Conservation (phyloP, 2,888 invertebrate species). For the Cyrtodaria siliqua region DNA sequence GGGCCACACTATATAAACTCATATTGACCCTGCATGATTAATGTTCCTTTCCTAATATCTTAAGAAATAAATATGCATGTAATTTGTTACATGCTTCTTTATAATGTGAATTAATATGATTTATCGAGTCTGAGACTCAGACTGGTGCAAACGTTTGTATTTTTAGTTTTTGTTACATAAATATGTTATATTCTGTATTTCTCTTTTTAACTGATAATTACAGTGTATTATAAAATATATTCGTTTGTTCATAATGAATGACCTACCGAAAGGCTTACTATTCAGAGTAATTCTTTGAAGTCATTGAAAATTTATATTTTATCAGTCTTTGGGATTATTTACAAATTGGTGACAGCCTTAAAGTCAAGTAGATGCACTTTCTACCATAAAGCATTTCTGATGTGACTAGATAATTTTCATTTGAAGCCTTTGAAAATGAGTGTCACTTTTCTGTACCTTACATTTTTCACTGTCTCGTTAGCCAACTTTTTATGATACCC, state of each 20-base stretch:
- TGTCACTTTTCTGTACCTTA: slow-evolving; percentile 11
- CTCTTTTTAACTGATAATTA: too few relatives aligned
- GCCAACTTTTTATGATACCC: slow-evolving; percentile 3
- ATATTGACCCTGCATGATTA: too few relatives aligned
- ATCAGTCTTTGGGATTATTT: slow-evolving; percentile 7
- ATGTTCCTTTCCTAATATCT: too few relatives aligned
- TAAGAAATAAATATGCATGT: too few relatives aligned
- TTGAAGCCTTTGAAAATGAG: slow-evolving; percentile 3
- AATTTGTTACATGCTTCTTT: too few relatives aligned
- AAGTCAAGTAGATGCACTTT: slow-evolving; percentile 13
- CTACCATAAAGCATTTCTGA: slow-evolving; percentile 16
- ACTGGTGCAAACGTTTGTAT: too few relatives aligned
- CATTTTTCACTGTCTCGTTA: slow-evolving; percentile 3
- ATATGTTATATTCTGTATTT: too few relatives aligned
- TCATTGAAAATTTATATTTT: background rate
- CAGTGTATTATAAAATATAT: background rate
- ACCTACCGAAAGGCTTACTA: background rate
- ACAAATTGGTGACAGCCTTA: background rate
- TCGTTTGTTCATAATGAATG: background rate
- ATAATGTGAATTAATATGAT: too few relatives aligned
- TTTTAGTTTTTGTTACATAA: too few relatives aligned
- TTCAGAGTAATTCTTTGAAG: background rate
- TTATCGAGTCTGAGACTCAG: too few relatives aligned
- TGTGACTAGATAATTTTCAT: background rate
- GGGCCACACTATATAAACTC: too few relatives aligned